Evolutionary conservation across 1,140 invertebrate genomes (phyloP).

Genomic region (Aphidius ervi): DNA sequence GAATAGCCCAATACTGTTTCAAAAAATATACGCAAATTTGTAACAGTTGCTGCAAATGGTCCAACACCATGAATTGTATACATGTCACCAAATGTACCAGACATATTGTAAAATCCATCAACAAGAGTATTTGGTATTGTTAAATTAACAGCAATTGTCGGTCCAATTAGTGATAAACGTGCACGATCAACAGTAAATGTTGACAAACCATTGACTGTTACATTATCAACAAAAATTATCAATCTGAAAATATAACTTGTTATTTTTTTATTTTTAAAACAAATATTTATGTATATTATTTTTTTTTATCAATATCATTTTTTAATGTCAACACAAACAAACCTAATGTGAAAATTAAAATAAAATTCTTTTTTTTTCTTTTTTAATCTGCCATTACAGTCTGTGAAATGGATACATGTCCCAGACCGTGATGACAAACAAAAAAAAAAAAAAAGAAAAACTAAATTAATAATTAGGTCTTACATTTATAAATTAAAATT

Average conservation of each 20-base stretch:
- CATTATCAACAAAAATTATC: conserved; percentile 32
- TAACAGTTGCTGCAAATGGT: conserved; percentile 34
- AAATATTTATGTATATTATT: too few relatives aligned
- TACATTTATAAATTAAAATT: too few relatives aligned
- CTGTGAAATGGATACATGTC: too few relatives aligned
- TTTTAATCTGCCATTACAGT: too few relatives aligned
- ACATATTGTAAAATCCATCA: conserved; percentile 42
- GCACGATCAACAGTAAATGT: conserved; percentile 43
- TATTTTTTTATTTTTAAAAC: too few relatives aligned
- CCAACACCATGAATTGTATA: conserved; percentile 36
- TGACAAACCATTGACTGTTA: conserved; percentile 36
- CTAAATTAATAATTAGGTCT: too few relatives aligned
- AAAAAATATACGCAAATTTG: conserved; percentile 40
- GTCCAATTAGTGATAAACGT: conserved; percentile 43
- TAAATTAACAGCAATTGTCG: conserved; percentile 41
- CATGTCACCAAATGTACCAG: conserved; percentile 38
- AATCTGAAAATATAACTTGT: conserved; percentile 29
- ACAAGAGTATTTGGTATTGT: conserved; percentile 38
- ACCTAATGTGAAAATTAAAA: too few relatives aligned
- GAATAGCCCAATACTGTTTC: conserved; percentile 43
- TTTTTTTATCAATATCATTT: too few relatives aligned
- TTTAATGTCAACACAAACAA: too few relatives aligned
- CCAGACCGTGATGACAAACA: too few relatives aligned
- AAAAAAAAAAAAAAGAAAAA: too few relatives aligned
- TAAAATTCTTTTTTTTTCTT: too few relatives aligned